Base-by-base conservation (phyloP, 2,888 invertebrate species). In the Schrankia costaestrigalis region DNA sequence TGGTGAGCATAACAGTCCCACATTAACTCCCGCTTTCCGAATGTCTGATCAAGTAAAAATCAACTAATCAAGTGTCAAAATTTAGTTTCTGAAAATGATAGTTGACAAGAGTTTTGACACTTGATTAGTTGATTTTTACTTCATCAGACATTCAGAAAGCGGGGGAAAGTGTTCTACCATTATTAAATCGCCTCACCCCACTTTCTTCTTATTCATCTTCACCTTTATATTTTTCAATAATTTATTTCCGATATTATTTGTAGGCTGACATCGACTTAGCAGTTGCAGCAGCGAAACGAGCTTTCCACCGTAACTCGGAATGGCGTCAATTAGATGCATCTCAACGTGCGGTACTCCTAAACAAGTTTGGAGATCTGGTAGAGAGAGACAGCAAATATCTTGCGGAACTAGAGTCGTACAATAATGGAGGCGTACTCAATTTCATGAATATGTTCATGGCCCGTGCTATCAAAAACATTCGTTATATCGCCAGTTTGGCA, bases 401-500 rank as follows among this genome's bases (percentile, higher is more conserved):
- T 25, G 92, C 94, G 23, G 94, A 94, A 56, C 84, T 98, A 61
- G 98, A 98, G 84, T 95, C 97, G 0, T 75, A 95, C 41, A 96
- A 99, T 73, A 24, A 34, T 11, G 34, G 34, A 27, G 22, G 9
- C 78, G 93, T 97, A 0, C 92, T 90, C 59, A 69, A 78, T 3
- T 76, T 88, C 47, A 83, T 93, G 89, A 89, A 45, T 63, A 58
- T n/a, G 81, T 89, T 51, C 90, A 91, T 74, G 52, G 91, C 0
- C 68, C 78, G 0, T 57, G 71, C 41, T 67, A 87, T 32, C 65
- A 90, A 32, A 77, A 81, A 28, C 78, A 66, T 94, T 2, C 90
- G 95, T 12, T 97, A 96, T 63, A 91, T 93, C 68, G 97, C 95
- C 8, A 95, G 96, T 11, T 95, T 94, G 91, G 94, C 96, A 0